A percentile compares a stretch with the other conserved stretches of the same genome.
Conservation (phyloP, 2,113 vertebrate species). For the Calypte anna region DNA sequence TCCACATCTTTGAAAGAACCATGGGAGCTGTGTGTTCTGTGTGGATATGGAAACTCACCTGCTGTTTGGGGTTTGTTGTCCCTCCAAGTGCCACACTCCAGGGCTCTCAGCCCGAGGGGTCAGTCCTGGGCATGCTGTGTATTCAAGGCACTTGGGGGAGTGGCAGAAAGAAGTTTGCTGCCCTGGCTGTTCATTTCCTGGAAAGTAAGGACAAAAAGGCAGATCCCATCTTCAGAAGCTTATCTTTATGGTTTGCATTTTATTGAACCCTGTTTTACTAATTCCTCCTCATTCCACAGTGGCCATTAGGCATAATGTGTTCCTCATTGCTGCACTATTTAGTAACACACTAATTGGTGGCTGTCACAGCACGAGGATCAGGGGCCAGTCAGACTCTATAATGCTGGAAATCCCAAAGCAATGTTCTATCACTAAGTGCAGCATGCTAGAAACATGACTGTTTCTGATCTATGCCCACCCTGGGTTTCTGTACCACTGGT, state of each 20-base stretch:
- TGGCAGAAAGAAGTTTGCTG: not conserved
- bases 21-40: not conserved
- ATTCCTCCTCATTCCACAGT: constrained; percentile 64
- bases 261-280: constrained; percentile 74
- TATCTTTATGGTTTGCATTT: constrained; percentile 77
- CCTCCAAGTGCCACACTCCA: not conserved
- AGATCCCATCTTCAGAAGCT: constrained; percentile 70
- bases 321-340: constrained; percentile 67
- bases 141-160: not conserved
- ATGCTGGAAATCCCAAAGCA: constrained; percentile 10
- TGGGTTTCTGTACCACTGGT: not conserved
- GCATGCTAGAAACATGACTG: not conserved
- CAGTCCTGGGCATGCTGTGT: not conserved
- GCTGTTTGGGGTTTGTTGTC: not conserved
- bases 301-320: constrained; percentile 71
- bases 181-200: constrained; percentile 43
- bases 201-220: constrained; percentile 45
- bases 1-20: not conserved
- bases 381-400: not conserved
- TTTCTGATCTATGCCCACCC: not conserved
- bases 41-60: rapidly evolving
- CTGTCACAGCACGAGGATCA: constrained; percentile 12
- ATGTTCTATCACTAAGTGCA: constrained; percentile 12
- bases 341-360: constrained; percentile 67
- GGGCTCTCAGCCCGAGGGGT: rapidly evolving